Evolutionary conservation across 1,140 invertebrate genomes (phyloP).

Genomic region (Drosophila ogumai): DNA sequence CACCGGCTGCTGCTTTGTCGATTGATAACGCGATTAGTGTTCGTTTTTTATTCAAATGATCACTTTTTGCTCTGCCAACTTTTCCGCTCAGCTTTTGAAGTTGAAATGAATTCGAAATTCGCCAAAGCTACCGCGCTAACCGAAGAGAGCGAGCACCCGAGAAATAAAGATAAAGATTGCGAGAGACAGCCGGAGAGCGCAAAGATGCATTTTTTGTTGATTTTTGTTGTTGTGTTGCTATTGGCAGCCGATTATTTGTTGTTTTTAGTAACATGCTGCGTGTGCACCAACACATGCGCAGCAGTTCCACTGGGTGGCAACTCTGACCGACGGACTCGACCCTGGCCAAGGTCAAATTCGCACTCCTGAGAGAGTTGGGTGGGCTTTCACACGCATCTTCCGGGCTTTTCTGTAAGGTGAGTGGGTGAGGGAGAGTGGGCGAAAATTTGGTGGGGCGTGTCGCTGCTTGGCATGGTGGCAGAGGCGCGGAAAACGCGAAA

Average conservation of each 20-base stretch:
- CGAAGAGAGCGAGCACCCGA: conserved; percentile 9
- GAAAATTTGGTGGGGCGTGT: conserved; percentile 1
- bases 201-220: conserved; percentile 59
- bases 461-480: background rate
- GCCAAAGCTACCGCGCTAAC: conserved; percentile 33
- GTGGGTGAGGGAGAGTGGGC: background rate
- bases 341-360: conserved; percentile 21
- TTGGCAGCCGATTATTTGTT: conserved; percentile 60
- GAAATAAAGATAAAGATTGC: conserved; percentile 11
- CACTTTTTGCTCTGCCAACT: conserved; percentile 44
- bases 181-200: conserved; percentile 16
- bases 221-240: conserved; percentile 68
- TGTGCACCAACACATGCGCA: conserved; percentile 19
- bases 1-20: conserved; percentile 14
- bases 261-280: conserved; percentile 5
- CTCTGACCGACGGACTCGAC: conserved; percentile 2
- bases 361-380: background rate
- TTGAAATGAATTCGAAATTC: conserved; percentile 59
- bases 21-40: conserved; percentile 19
- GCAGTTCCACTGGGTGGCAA: background rate
- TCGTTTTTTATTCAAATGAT: conserved; percentile 19
- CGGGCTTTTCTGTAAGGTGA: background rate
- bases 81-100: conserved; percentile 68
- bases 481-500: background rate
- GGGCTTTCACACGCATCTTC: background rate